Conservation (phyloP, 2,797 vertebrate genomes). For the Ara ararauna region DNA sequence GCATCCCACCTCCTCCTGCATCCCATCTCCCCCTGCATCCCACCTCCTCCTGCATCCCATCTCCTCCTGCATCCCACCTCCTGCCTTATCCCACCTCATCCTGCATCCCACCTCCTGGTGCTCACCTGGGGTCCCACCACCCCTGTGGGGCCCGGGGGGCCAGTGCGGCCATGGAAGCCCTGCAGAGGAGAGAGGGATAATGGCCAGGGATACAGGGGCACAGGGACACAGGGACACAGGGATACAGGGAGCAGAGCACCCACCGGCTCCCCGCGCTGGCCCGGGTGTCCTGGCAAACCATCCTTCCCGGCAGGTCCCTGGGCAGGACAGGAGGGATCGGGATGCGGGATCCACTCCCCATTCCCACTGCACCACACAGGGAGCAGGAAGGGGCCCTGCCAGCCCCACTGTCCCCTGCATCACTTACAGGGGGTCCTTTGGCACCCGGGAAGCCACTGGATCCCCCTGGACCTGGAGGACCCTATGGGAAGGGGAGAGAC, state of each 20-base stretch:
- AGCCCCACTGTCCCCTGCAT: not conserved
- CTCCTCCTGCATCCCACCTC: no score
- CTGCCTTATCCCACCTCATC: no score
- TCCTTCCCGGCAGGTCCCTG: slow-evolving; percentile 93
- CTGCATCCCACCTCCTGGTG: no score
- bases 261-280: slow-evolving; percentile 92
- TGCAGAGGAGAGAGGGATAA: slow-evolving; percentile 54
- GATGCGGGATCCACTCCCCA: not conserved
- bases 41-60: no score
- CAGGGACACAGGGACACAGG: no score
- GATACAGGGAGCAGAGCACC: slow-evolving; percentile 53
- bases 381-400: not conserved
- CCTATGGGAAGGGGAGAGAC: slow-evolving; percentile 73
- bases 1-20: no score
- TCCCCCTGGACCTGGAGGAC: slow-evolving; percentile 88
- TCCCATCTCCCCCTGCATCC: no score
- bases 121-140: slow-evolving; percentile 93
- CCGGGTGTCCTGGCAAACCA: slow-evolving; percentile 90
- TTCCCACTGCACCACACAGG: not conserved
- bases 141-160: slow-evolving; percentile 86
- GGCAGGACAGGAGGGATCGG: not conserved
- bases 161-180: slow-evolving; percentile 95
- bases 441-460: slow-evolving; percentile 86
- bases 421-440: slow-evolving; percentile 91
- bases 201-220: no score